Evolutionary conservation across 2,113 vertebrate species (phyloP).

Genomic region (Haemorhous mexicanus): DNA sequence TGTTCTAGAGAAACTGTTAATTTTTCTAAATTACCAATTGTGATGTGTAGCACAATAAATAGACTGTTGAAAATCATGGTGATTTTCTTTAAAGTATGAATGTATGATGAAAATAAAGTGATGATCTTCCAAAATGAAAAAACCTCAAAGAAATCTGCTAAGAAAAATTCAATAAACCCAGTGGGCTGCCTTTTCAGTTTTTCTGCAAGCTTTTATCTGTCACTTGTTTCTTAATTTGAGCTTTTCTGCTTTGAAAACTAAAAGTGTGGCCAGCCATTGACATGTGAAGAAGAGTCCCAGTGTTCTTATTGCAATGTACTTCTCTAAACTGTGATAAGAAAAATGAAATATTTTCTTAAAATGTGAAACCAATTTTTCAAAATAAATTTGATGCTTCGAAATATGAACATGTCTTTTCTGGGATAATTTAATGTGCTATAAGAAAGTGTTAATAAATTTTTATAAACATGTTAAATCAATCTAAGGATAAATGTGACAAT

Average conservation of each 20-base stretch:
- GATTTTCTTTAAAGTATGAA: constrained; percentile 28
- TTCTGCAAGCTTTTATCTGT: not conserved
- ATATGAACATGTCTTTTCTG: not conserved
- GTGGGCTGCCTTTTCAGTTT: not conserved
- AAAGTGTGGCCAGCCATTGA: not conserved
- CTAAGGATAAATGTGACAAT: not conserved
- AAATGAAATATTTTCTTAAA: not conserved
- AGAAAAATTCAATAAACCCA: not conserved
- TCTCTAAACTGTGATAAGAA: not conserved
- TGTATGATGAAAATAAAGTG: not conserved
- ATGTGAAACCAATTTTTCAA: not conserved
- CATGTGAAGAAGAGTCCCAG: not conserved
- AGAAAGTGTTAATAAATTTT: not conserved
- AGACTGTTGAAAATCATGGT: constrained; percentile 35
- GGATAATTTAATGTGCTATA: not conserved
- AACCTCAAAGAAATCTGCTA: not conserved
- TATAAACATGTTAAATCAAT: not conserved
- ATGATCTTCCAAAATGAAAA: constrained; percentile 19
- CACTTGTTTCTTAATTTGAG: not conserved
- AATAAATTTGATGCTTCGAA: not conserved
- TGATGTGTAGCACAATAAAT: constrained; percentile 34
- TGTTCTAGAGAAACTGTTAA: constrained; percentile 47
- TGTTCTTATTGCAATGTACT: not conserved
- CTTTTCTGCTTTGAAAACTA: not conserved
- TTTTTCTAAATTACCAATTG: constrained; percentile 45